Conservation (phyloP, 1,140 invertebrate species). For the Zaprionus ghesquierei region DNA sequence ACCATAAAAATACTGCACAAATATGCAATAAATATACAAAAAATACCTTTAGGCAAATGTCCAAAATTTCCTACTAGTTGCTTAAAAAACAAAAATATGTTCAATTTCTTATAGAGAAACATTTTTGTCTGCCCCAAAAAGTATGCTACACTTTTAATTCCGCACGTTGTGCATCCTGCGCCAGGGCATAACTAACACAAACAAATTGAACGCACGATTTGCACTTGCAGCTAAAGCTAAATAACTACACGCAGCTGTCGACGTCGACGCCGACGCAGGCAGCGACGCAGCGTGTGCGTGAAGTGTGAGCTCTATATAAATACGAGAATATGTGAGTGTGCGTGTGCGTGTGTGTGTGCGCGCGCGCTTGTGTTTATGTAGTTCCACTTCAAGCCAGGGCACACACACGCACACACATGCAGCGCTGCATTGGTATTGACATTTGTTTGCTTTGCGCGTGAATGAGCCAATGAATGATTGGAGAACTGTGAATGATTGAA, state of each 20-base stretch:
- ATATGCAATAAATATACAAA: not conserved
- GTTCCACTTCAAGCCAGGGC: conserved; percentile 1
- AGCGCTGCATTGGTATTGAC: conserved; percentile 43
- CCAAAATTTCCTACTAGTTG: too few relatives aligned
- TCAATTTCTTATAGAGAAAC: not conserved
- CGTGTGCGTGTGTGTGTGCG: not conserved
- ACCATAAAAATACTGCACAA: not conserved
- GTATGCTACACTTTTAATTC: not conserved
- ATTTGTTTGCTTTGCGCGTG: conserved; percentile 67
- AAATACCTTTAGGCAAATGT: too few relatives aligned
- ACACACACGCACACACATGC: conserved; percentile 26
- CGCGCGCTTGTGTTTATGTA: not conserved
- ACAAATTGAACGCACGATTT: conserved; percentile 46
- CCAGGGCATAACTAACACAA: conserved; percentile 4
- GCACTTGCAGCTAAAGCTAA: conserved; percentile 40
- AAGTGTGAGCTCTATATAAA: conserved; percentile 30
- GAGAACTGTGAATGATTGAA: conserved; percentile 79
- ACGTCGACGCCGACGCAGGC: not conserved
- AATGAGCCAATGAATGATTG: conserved; percentile 79
- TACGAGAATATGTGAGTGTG: not conserved
- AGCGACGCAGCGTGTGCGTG: conserved; percentile 15
- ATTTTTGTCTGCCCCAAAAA: not conserved
- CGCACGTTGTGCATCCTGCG: not conserved
- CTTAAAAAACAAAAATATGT: not conserved
- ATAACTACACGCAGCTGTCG: conserved; percentile 5